Evolutionary conservation across 1,140 invertebrate species (phyloP).

Genomic region (Aethina tumida): DNA sequence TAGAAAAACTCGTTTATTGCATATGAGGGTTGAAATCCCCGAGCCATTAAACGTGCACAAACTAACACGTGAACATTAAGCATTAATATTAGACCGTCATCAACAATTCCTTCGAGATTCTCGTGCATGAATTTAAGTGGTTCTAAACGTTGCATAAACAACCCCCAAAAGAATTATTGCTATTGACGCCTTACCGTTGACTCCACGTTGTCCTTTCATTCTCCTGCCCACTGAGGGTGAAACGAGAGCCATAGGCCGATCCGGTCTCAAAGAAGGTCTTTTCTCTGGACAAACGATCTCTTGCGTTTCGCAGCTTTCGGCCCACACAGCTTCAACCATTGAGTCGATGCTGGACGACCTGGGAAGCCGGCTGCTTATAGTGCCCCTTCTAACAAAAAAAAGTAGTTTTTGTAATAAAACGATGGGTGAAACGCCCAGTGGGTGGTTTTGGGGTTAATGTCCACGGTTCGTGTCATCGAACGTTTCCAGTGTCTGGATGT

Average conservation of each 20-base stretch:
- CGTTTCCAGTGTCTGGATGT: too few relatives aligned
- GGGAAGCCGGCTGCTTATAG: constrained; percentile 44
- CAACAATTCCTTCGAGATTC: too few relatives aligned
- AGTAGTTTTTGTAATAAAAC: not conserved
- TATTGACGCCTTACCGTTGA: constrained; percentile 67
- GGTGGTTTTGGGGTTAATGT: not conserved
- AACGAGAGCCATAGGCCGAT: constrained; percentile 48
- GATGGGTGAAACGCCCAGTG: not conserved
- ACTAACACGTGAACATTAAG: too few relatives aligned
- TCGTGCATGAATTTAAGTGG: too few relatives aligned
- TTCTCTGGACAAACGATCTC: constrained; percentile 37
- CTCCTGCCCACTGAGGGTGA: constrained; percentile 62
- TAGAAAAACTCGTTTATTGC: too few relatives aligned
- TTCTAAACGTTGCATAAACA: too few relatives aligned
- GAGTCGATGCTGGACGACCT: constrained; percentile 72
- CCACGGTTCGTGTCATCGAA: not conserved
- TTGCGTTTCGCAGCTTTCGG: constrained; percentile 39
- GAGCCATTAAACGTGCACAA: too few relatives aligned
- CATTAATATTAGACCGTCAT: too few relatives aligned
- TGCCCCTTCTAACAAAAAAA: constrained; percentile 42
- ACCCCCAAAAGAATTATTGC: too few relatives aligned
- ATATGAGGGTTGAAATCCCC: too few relatives aligned
- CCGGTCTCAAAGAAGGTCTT: constrained; percentile 35
- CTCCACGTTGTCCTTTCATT: constrained; percentile 59
- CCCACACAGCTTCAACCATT: constrained; percentile 55